Evolutionary conservation across 35 echinoderm and acorn worm species (phyloP), one percentile per base, ranked within the genome.

Genomic region (Stichopus chloronotus): DNA sequence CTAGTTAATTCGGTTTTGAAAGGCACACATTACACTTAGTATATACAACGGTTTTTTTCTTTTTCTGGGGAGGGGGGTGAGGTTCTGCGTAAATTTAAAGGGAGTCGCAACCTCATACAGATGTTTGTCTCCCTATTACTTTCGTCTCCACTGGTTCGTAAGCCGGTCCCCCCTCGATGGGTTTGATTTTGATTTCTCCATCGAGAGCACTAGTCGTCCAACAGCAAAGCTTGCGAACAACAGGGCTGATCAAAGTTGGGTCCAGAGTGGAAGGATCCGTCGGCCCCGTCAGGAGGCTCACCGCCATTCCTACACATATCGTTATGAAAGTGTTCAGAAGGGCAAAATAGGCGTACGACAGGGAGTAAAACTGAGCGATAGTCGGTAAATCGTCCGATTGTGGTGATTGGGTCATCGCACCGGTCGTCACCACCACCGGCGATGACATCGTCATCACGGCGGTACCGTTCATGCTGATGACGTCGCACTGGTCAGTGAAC

Each of bases 401-500:
- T 43, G 20, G 5, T 19, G 52, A 13, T 9, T 78, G 20, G 72
- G 17, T 25, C 20, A 76, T 25, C 8, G 65, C 9, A 8, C 10
- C 76, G 53, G 57, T 55, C 11, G 71, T 76, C 53, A 14, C 6
- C 54, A 4, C 12, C 10, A 52, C 19, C 23, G 7, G 8, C 5
- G 43, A 30, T 52, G 57, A 23, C 30, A 43, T 43, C 17, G 63
- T 88, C 86, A 56, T 91, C 88, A 91, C 17, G 10, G 43, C 68
- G 8, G 63, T 78, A 5, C 9, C 25, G 56, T 72, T 78, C n/a
- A 56, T 91, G 9, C 12, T 53, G 19, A 55, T 60, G 14, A 25
- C 12, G 5, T 63, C 7, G 56, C 88, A 91, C 54, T 91, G 88
- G 22, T 91, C 88, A n/a, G 88, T 91, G 7, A 57, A 91, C 13